These are phyloP conservation scores for Heterochromis multidens DNA, from an alignment of 2,113 vertebrate species.

Conservation along the genomic window DNA sequence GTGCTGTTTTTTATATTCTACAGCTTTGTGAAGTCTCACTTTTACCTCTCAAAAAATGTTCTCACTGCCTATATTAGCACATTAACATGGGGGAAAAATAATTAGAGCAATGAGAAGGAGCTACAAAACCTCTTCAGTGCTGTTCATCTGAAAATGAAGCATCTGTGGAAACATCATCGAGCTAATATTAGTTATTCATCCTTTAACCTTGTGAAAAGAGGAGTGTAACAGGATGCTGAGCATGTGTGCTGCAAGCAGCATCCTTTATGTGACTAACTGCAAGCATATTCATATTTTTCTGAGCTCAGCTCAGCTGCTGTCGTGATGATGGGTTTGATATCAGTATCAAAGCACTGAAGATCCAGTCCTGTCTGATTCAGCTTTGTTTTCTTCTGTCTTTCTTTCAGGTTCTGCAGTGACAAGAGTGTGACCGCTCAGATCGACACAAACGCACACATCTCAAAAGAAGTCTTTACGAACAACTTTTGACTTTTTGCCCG, in stretches of 20 bases:
- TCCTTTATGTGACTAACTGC: not conserved
- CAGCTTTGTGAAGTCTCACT: conserved; percentile 60
- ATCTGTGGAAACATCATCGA: not conserved
- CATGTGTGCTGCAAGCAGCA: not conserved
- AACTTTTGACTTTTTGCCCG: not conserved
- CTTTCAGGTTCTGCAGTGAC: conserved; percentile 24
- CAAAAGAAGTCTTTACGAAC: not conserved
- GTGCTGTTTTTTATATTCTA: not conserved
- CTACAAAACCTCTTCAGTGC: not conserved
- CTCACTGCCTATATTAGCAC: conserved; percentile 37
- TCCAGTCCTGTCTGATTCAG: not conserved
- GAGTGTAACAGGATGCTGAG: not conserved
- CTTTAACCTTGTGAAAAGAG: not conserved
- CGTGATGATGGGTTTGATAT: not conserved
- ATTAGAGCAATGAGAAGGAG: not conserved
- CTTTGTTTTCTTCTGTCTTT: not conserved
- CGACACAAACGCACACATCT: not conserved
- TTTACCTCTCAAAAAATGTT: not conserved
- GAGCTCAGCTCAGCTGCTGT: not conserved
- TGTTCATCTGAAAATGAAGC: not conserved
- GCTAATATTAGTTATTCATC: not conserved
- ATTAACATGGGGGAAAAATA: not conserved
- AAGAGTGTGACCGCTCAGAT: not conserved
- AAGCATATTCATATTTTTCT: not conserved
- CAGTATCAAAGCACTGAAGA: not conserved